A percentile compares a stretch with the other conserved stretches of the same genome.
Conservation (phyloP, 2,888 invertebrate genomes). For the Rhingia campestris region DNA sequence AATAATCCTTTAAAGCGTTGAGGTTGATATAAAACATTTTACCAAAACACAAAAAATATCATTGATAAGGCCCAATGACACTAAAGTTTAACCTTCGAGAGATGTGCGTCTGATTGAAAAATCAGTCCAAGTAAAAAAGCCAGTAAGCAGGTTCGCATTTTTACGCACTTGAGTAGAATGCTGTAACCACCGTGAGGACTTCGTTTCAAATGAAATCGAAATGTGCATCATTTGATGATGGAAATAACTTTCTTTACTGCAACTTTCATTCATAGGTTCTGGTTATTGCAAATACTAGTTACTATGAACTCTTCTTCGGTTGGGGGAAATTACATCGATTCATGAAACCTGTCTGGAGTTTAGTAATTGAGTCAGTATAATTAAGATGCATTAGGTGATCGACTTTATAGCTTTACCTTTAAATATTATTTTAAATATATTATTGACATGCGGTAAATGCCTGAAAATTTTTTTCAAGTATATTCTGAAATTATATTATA, state of each 20-base stretch:
- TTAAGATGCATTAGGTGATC: constrained; percentile 4
- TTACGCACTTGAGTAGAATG: constrained; percentile 34
- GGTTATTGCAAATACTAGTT: constrained; percentile 69
- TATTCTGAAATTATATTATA: too few relatives aligned
- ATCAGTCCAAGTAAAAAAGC: constrained; percentile 30
- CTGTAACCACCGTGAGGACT: constrained; percentile 63
- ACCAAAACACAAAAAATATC: not conserved
- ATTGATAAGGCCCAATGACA: not conserved
- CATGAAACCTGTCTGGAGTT: constrained; percentile 53
- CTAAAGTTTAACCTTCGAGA: constrained; percentile 45
- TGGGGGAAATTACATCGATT: constrained; percentile 33
- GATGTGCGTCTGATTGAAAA: constrained; percentile 25
- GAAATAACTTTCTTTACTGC: constrained; percentile 64
- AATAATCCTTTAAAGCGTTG: too few relatives aligned
- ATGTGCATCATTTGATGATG: constrained; percentile 29
- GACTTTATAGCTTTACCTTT: constrained; percentile 17
- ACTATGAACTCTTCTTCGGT: constrained; percentile 10
- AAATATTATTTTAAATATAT: too few relatives aligned
- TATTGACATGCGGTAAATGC: too few relatives aligned
- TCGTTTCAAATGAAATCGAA: constrained; percentile 66
- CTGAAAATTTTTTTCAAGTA: too few relatives aligned
- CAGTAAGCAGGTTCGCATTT: constrained; percentile 49
- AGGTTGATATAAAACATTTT: too few relatives aligned
- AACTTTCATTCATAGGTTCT: constrained; percentile 70
- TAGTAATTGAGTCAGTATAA: constrained; percentile 46